A percentile compares a stretch with the other conserved stretches of the same genome.
Conservation (phyloP, 2,888 invertebrate species). For the Andrena fulva region DNA sequence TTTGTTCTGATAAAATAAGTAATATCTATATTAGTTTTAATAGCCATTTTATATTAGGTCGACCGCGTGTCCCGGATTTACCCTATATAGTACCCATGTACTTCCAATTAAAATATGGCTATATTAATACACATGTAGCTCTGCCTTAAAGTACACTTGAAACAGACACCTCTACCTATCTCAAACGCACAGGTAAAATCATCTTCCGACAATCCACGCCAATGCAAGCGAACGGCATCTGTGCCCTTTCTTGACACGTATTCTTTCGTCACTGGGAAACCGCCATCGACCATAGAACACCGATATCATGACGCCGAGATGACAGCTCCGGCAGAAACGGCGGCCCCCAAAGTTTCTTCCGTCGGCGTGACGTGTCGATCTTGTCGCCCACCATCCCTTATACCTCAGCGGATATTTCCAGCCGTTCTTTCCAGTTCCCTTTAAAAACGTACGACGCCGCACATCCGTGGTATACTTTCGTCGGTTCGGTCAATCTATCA, state of each 20-base stretch:
- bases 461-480: slow-evolving; percentile 48
- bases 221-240: slow-evolving; percentile 11
- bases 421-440: slow-evolving; percentile 26
- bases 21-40: too few relatives aligned
- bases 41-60: too few relatives aligned
- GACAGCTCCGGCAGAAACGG: slow-evolving; percentile 57
- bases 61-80: too few relatives aligned
- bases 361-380: slow-evolving; percentile 51
- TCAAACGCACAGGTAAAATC: too few relatives aligned
- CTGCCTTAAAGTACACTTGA: too few relatives aligned
- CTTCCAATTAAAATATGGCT: too few relatives aligned
- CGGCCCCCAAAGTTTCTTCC: slow-evolving; percentile 47
- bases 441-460: slow-evolving; percentile 50
- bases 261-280: slow-evolving; percentile 17
- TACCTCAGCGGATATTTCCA: slow-evolving; percentile 51
- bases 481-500: slow-evolving; percentile 72
- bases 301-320: slow-evolving; percentile 55
- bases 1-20: too few relatives aligned
- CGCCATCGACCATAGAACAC: slow-evolving; percentile 24
- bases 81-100: too few relatives aligned
- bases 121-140: too few relatives aligned
- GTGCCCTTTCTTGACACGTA: slow-evolving; percentile 8
- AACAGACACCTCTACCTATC: neutral
- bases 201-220: neutral
- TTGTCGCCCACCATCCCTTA: slow-evolving; percentile 46